phyloP scores from a whole-genome alignment of 92 coral and sea anemone species.

The Bergia sp. region DNA sequence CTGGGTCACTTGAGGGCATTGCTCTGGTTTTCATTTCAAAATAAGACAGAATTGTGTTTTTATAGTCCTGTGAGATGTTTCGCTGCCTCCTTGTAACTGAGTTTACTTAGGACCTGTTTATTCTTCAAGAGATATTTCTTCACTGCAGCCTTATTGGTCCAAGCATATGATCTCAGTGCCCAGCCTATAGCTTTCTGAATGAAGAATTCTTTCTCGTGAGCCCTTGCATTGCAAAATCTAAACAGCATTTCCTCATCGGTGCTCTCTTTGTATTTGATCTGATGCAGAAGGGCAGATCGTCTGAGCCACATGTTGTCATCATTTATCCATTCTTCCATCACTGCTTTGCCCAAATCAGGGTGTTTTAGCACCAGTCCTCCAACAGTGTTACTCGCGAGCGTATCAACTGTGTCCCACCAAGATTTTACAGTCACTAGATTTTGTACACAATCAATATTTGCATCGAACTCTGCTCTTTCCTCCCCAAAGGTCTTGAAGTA shows the following conservation, averaged over 20 bases:
- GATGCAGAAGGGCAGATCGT: constrained; percentile 91
- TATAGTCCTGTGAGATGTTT: constrained; percentile 67
- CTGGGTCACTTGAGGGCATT: neutral
- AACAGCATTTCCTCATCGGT: constrained; percentile 84
- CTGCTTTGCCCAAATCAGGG: constrained; percentile 66
- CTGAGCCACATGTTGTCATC: constrained; percentile 98
- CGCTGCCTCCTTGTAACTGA: constrained; percentile 87
- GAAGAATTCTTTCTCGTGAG: constrained; percentile 93
- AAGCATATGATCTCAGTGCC: constrained; percentile 90
- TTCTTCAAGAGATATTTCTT: constrained; percentile 73
- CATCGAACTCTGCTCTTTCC: constrained; percentile 68
- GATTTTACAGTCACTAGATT: constrained; percentile 76
- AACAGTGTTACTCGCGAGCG: constrained; percentile 69
- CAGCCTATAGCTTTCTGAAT: constrained; percentile 96
- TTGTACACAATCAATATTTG: constrained; percentile 69
- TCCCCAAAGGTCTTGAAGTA: constrained; percentile 64
- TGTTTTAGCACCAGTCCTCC: constrained; percentile 77
- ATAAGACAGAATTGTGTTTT: neutral
- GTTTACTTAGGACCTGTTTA: constrained; percentile 70
- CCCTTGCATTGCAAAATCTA: constrained; percentile 75
- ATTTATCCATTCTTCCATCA: constrained; percentile 88
- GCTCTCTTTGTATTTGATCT: constrained; percentile 75
- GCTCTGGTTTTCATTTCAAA: neutral
- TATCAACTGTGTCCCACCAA: constrained; percentile 99
- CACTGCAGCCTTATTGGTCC: constrained; percentile 58